Evolutionary conservation across 2,888 invertebrate genomes (phyloP).

Genomic region (Eudemis profundana): DNA sequence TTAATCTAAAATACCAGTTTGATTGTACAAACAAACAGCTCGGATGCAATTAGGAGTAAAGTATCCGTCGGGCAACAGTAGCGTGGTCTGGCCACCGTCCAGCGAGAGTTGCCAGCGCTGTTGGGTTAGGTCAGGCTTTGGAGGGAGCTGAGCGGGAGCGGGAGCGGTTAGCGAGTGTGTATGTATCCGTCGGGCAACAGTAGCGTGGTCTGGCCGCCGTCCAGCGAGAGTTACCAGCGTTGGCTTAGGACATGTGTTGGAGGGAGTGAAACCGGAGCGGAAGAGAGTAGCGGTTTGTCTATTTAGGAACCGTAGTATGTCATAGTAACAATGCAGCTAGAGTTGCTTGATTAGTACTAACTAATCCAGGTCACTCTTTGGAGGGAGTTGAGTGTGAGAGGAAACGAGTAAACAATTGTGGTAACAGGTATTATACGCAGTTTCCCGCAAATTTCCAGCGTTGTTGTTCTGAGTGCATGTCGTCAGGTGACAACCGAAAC

Average conservation of each 20-base stretch:
- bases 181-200: conserved; percentile 48
- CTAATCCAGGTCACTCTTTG: no score
- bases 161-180: background rate
- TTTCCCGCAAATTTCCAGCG: no score
- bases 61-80: conserved; percentile 51
- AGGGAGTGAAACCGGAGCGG: background rate
- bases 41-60: conserved; percentile 64
- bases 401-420: no score
- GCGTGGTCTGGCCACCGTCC: conserved; percentile 43
- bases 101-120: conserved; percentile 34
- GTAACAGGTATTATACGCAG: no score
- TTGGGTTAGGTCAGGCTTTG: background rate
- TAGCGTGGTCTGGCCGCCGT: conserved; percentile 40
- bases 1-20: conserved; percentile 36
- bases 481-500: no score
- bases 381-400: no score
- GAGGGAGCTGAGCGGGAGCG: conserved; percentile 6
- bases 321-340: no score
- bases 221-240: conserved; percentile 36
- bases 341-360: no score
- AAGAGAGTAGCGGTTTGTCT: background rate
- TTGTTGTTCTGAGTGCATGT: no score
- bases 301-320: no score
- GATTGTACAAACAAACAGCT: conserved; percentile 49
- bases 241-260: conserved; percentile 2